Conservation (phyloP, 2,888 invertebrate genomes). For the Caenorhabditis doughertyi region DNA sequence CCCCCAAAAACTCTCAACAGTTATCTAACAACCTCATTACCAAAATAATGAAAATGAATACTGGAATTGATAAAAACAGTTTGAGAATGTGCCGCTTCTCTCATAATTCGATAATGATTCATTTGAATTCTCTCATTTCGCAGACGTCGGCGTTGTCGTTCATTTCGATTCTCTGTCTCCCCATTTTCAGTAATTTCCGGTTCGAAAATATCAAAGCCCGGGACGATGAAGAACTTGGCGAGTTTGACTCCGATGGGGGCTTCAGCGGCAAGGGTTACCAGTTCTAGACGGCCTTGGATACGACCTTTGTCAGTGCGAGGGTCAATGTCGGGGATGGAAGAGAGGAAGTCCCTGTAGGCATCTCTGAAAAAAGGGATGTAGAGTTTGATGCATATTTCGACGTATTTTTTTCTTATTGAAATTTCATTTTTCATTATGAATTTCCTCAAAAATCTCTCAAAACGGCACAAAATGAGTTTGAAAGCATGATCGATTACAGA, state of each 20-base stretch:
- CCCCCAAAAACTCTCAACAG: not conserved
- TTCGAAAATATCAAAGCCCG: constrained; percentile 39
- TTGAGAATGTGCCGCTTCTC: constrained; percentile 28
- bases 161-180: not conserved
- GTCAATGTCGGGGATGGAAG: constrained; percentile 12
- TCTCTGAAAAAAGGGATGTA: constrained; percentile 5
- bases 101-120: constrained; percentile 31
- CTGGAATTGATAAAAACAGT: constrained; percentile 40
- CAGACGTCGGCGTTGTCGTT: constrained; percentile 24
- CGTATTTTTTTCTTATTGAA: not conserved
- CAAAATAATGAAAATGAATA: constrained; percentile 30
- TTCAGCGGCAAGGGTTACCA: constrained; percentile 37
- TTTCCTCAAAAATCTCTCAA: no score
- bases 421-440: not conserved
- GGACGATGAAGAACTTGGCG: constrained; percentile 43
- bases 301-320: constrained; percentile 13
- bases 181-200: constrained; percentile 8
- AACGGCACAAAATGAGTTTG: no score
- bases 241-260: constrained; percentile 42
- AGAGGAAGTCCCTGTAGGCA: constrained; percentile 25
- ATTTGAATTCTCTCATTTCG: constrained; percentile 18
- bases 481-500: no score
- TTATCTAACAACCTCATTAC: constrained; percentile 32
- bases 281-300: constrained; percentile 6
- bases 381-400: not conserved